Base-by-base conservation (phyloP, 2,113 vertebrate genomes). In the Brachyhypopomus occidentalis region DNA sequence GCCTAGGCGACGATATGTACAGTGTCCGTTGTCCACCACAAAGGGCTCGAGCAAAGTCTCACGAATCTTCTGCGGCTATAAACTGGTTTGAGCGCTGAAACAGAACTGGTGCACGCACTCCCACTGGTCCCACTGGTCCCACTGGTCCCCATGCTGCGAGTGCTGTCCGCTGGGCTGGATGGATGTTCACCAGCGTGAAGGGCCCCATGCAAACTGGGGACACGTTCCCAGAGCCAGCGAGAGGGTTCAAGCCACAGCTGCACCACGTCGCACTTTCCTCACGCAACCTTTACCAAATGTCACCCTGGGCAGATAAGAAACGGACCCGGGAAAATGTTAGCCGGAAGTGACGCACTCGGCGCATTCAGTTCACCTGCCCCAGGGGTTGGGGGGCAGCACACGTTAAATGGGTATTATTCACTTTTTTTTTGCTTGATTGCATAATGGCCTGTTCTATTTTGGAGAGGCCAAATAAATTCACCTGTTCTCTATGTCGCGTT, bases 261-360 rank as follows among this genome's bases (percentile, higher is more conserved):
- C 30, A 16, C 41, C 34, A 59, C 80, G 48, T 27, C 19, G n/a
- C 63, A 62, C 8, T 52, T 12, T 86, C 79, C 76, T 79, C 76
- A 52, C 72, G 27, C 84, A 83, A 88, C 85, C 87, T 88, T 88
- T 84, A 69, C 36, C 36, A 84, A 85, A 88, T 86, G 87, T 74
- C 87, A 86, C 36, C 30, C 70, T 48, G 72, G 70, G 23, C 36
- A 73, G 84, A 86, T 86, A 86, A 87, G 84, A 81, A 86, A 82
- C 58, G 14, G 45, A 5, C 45, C 59, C 56, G 60, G 52, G 56
- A 25, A 83, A 86, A 88, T 86, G 80, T 84, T 86, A 84, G 70
- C 75, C 75, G 59, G 86, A 84, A 84, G 76, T 72, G 64, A 78
- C 60, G 70, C 75, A 60, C 55, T 38, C 8, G 16, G 70, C 70